Evolutionary conservation across 2,888 invertebrate genomes (phyloP), one percentile per base, ranked within the genome.

Genomic region (Hanleya hanleyi): DNA sequence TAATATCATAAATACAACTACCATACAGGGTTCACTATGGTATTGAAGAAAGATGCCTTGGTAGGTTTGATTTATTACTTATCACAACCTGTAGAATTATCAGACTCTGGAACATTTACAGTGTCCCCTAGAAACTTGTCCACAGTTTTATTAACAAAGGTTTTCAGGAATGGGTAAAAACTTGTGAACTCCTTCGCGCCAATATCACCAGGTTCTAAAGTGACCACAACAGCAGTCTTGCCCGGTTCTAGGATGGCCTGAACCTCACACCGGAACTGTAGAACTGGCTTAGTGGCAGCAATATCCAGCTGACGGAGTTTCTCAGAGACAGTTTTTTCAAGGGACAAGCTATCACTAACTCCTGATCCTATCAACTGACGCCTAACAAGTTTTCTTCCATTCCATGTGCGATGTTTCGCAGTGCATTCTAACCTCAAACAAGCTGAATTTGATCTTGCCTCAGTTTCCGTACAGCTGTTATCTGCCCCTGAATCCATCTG

Each of bases 331-430:
- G 62, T 75, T 61, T 69, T 70, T 49, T 77, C 76, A 3, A 78
- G 66, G 5, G 70, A 50, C 22, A 76, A 62, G 36, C 41, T 62
- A 32, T 69, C 73, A 6, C 37, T 3, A n/a, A 69, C 68, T 7
- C 77, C 76, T 7, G 77, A 75, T 0, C 71, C 71, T 7, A 78
- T 49, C 35, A 82, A 73, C 1, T 80, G 73, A 7, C 76, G 71
- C 15, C 71, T 77, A 51, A 78, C 32, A 37, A 36, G 35, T 67
- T 76, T 79, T 18, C 79, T 50, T 7, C 71, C 70, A 22, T 50
- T 35, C 79, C 79, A 79, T 1, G 72, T 69, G 22, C 70, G 49
- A 49, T 69, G 69, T 15, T 38, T 41, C 0, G 71, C 67, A 7
- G 66, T 70, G 37, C 74, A 76, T 36, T 67, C 9, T 29, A 73